Percentiles rank a stretch among this genome's conserved stretches.
These are phyloP conservation scores for Ginglymostoma cirratum DNA, from an alignment of 2,113 vertebrate species.

Conservation along the genomic window DNA sequence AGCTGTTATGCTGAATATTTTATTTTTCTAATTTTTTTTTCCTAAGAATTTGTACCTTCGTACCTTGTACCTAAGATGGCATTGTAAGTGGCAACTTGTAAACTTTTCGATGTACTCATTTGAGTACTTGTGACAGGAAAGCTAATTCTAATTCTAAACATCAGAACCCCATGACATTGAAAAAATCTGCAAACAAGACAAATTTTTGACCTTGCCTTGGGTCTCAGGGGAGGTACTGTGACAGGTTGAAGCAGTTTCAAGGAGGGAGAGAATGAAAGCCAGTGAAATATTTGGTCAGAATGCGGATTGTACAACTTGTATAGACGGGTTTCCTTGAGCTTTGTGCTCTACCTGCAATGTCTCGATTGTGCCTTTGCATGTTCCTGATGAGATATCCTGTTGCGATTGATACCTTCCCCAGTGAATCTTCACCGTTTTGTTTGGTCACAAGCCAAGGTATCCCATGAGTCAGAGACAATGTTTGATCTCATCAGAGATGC, in stretches of 20 bases:
- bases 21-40: too few species aligned
- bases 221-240: neutral
- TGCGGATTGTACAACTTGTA: neutral
- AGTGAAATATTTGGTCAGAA: neutral
- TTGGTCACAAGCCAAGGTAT: neutral
- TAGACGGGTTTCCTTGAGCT: neutral
- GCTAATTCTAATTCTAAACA: neutral
- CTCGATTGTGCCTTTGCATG: neutral
- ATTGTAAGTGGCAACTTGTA: too few species aligned
- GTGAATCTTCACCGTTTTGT: neutral
- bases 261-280: neutral
- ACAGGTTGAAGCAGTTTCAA: neutral
- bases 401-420: neutral
- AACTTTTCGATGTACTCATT: too few species aligned
- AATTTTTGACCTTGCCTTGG: neutral
- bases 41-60: too few species aligned
- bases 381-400: neutral
- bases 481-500: neutral
- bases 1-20: neutral
- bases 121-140: too few species aligned
- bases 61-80: too few species aligned
- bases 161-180: neutral
- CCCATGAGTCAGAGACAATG: neutral
- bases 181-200: neutral
- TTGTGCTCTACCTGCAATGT: neutral